These are phyloP conservation scores for Nephotettix cincticeps DNA, from an alignment of 1,140 invertebrate genomes.

Conservation along the genomic window DNA sequence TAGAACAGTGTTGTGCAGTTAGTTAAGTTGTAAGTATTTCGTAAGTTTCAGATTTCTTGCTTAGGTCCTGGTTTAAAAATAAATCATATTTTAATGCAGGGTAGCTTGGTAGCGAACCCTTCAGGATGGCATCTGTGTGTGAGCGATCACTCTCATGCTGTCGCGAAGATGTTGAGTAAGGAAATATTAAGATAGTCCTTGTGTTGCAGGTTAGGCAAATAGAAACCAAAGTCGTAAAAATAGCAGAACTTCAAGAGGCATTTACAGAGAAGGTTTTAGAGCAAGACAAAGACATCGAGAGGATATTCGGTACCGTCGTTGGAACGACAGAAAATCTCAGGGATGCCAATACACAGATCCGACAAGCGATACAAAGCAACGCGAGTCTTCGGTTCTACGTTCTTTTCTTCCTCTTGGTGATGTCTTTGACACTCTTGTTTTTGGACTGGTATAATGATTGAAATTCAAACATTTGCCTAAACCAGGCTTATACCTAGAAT, in stretches of 20 bases:
- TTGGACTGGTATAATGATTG: slow-evolving; percentile 94
- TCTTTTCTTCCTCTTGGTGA: slow-evolving; percentile 92
- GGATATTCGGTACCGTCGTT: slow-evolving; percentile 82
- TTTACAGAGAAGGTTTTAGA: slow-evolving; percentile 97
- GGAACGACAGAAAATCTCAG: slow-evolving; percentile 93
- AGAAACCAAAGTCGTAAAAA: slow-evolving; percentile 91
- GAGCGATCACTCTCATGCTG: no score
- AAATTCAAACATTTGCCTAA: no score
- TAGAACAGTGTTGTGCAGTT: no score
- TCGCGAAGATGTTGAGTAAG: no score
- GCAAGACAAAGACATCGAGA: slow-evolving; percentile 91
- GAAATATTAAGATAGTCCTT: neutral
- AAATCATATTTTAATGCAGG: no score
- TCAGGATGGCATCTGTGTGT: no score
- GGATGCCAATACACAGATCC: slow-evolving; percentile 95
- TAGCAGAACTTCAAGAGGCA: slow-evolving; percentile 93
- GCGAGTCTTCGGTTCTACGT: slow-evolving; percentile 92
- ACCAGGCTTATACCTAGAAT: no score
- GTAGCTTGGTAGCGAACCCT: no score
- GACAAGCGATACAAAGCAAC: slow-evolving; percentile 94
- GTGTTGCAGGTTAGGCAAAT: slow-evolving; percentile 78
- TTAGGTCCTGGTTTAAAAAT: no score
- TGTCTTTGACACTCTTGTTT: slow-evolving; percentile 94
- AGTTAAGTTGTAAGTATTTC: no score
- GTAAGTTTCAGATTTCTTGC: no score